A percentile compares a stretch with the other conserved stretches of the same genome.
phyloP scores from a whole-genome alignment of 1,140 invertebrate genomes.

The Euura saliciscinereae region DNA sequence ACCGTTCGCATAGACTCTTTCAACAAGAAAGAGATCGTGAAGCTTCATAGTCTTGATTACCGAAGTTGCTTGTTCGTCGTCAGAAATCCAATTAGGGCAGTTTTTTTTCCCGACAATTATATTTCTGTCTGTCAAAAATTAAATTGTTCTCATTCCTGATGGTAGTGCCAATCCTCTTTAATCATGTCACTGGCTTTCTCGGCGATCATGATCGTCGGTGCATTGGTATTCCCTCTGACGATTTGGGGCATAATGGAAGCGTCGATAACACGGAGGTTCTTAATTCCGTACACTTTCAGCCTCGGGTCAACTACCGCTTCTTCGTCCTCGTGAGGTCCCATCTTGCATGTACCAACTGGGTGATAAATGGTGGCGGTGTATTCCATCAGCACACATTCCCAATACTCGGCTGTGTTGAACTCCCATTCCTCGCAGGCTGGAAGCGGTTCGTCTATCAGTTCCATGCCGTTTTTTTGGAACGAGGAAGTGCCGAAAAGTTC shows the following conservation, averaged over 20 bases:
- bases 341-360: conserved; percentile 77
- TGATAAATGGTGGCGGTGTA: conserved; percentile 72
- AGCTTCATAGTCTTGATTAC: too few species aligned
- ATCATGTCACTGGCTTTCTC: conserved; percentile 80
- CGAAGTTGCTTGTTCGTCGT: neutral
- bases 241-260: conserved; percentile 82
- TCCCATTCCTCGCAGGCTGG: conserved; percentile 41
- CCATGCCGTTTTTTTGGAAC: conserved; percentile 35
- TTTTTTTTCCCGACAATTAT: conserved; percentile 20
- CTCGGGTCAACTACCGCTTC: conserved; percentile 70
- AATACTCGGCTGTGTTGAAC: conserved; percentile 66
- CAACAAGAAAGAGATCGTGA: too few species aligned
- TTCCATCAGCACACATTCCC: conserved; percentile 68
- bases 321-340: conserved; percentile 70
- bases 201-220: conserved; percentile 78
- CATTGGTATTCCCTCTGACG: conserved; percentile 77
- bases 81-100: conserved; percentile 2
- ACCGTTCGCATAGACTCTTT: too few species aligned
- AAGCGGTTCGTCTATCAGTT: conserved; percentile 34
- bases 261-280: conserved; percentile 77
- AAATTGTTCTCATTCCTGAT: neutral
- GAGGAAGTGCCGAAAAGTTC: conserved; percentile 35
- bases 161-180: conserved; percentile 62
- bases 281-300: conserved; percentile 70
- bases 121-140: conserved; percentile 23